These are phyloP conservation scores for Halictus rubicundus DNA, from an alignment of 1,140 invertebrate genomes.

Conservation along the genomic window DNA sequence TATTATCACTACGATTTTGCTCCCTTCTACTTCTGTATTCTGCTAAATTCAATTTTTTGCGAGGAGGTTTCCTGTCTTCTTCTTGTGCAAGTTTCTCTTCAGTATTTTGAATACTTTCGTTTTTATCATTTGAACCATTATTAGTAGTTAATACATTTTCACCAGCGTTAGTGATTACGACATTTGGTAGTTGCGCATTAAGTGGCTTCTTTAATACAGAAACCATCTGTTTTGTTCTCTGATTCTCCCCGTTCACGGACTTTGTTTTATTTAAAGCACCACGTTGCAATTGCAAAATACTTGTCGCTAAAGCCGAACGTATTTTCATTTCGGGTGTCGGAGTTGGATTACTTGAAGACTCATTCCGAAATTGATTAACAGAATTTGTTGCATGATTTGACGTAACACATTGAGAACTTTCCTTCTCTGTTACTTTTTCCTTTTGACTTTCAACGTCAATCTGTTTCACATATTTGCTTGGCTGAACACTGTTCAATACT, in stretches of 20 bases:
- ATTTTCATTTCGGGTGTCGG: conserved; percentile 67
- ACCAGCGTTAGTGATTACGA: conserved; percentile 40
- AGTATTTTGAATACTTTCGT: conserved; percentile 64
- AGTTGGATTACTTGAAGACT: conserved; percentile 35
- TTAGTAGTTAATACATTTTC: conserved; percentile 67
- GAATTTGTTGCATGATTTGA: conserved; percentile 11
- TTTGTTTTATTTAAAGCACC: conserved; percentile 65
- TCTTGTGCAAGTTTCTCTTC: conserved; percentile 45
- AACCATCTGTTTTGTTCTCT: conserved; percentile 70
- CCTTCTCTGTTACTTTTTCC: background rate
- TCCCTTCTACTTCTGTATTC: conserved; percentile 79
- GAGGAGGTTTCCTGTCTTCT: conserved; percentile 67
- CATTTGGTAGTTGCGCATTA: conserved; percentile 15
- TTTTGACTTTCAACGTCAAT: conserved; percentile 10
- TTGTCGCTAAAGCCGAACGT: conserved; percentile 67
- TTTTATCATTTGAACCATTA: conserved; percentile 64
- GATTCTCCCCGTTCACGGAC: conserved; percentile 23
- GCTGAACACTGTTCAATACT: conserved; percentile 6
- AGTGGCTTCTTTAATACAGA: conserved; percentile 75
- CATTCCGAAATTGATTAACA: conserved; percentile 7
- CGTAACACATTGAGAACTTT: background rate
- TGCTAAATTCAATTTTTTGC: conserved; percentile 79
- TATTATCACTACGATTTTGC: conserved; percentile 70
- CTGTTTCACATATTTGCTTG: background rate
- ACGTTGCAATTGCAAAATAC: conserved; percentile 65